phyloP scores from a whole-genome alignment of 2,888 invertebrate species.

The Pyrrhosoma nymphula region DNA sequence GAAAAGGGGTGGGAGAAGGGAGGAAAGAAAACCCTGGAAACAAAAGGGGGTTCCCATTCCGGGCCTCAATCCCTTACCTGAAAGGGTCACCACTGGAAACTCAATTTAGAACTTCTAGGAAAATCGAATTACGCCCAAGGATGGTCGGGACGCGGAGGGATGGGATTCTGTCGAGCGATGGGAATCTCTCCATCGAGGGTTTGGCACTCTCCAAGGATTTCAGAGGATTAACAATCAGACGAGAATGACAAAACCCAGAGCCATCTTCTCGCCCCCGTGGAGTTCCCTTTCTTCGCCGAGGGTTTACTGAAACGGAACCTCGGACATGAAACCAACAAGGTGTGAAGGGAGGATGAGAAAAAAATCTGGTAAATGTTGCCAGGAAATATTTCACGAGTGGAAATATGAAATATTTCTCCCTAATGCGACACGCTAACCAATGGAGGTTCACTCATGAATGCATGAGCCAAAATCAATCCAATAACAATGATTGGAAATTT shows the following conservation, averaged over 20 bases:
- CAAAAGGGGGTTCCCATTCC: not conserved
- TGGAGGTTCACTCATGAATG: not conserved
- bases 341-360: not conserved
- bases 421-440: too few species aligned
- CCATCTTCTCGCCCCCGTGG: not conserved
- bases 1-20: not conserved
- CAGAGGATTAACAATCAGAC: not conserved
- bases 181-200: not conserved
- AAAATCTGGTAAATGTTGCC: not conserved
- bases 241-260: not conserved
- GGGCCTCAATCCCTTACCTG: conserved; percentile 30
- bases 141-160: not conserved
- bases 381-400: not conserved
- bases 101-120: conserved; percentile 30
- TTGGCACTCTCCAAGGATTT: not conserved
- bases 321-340: not conserved
- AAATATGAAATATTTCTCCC: not conserved
- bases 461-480: too few species aligned
- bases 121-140: conserved; percentile 40
- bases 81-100: not conserved
- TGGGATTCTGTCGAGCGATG: conserved; percentile 23
- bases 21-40: not conserved
- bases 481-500: too few species aligned
- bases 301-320: not conserved
- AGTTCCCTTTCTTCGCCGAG: not conserved